Base-by-base conservation (phyloP, 2,797 vertebrate species). In the Thalassophryne amazonica region DNA sequence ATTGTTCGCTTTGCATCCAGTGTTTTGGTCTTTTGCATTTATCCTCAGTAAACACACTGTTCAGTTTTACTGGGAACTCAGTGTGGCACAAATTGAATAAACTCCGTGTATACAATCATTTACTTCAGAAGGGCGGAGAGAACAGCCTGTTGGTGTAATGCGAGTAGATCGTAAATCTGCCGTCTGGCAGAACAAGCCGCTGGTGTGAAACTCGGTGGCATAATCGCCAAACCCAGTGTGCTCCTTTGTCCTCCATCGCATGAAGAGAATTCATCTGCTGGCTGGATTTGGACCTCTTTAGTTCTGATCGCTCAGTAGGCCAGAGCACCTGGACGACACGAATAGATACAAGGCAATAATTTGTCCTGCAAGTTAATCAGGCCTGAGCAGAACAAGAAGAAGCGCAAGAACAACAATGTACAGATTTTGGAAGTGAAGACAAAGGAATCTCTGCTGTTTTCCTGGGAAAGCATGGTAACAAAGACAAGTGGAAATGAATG, bases 331-430 rank as follows among this genome's bases (percentile, higher is more conserved):
- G 68, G 69, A 81, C 30, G 49, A 46, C 60, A 51, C 67, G 83
- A 77, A 81, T 71, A 51, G 76, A 69, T 48, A 65, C 78, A 54
- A 40, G 68, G 57, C 60, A 75, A 72, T 63, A 76, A 80, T 85
- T 77, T 77, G 78, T 83, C 66, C 70, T 62, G 31, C 9, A 75
- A 78, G 75, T 78, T 80, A 79, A 86, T 84, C 68, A 79, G 67
- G 13, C 40, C 42, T 40, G 58, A 54, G 72, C 20, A 32, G 32
- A 47, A 48, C 21, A 40, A 46, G 34, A 39, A 55, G 56, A 18
- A 66, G 36, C 42, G 11, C 1, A n/a, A 51, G 19, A 10, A 16
- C 24, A 29, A 45, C 57, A 67, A 40, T 25, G 12, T 61, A 54
- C 36, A 52, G 60, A 61, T 64, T 41, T 38, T 24, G 18, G 37